phyloP scores from a whole-genome alignment of 1,140 invertebrate genomes.

The Branchinecta lynchi region DNA sequence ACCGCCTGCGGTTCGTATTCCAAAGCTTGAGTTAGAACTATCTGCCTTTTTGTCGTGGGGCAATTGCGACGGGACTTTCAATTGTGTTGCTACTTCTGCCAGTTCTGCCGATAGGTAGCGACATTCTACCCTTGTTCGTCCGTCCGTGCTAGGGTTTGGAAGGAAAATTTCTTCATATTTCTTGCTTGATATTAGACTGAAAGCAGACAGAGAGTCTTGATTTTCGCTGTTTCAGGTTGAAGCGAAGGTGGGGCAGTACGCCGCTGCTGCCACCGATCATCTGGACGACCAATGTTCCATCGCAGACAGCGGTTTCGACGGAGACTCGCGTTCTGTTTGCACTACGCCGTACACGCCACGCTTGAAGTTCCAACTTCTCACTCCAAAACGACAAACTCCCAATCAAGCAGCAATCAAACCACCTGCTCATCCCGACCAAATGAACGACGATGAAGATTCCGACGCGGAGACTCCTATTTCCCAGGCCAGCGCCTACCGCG shows the following conservation, averaged over 20 bases:
- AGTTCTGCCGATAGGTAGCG: too few relatives aligned
- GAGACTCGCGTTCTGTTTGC: neutral
- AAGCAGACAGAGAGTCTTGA: too few relatives aligned
- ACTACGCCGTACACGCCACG: neutral
- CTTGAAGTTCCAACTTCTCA: neutral
- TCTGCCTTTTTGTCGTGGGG: too few relatives aligned
- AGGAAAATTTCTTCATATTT: too few relatives aligned
- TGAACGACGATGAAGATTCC: neutral
- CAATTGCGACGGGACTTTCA: too few relatives aligned
- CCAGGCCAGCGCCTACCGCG: neutral
- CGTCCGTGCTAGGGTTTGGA: too few relatives aligned
- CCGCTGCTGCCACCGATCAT: neutral
- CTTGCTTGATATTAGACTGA: too few relatives aligned
- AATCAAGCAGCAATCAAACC: neutral
- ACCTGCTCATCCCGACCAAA: neutral
- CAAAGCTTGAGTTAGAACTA: too few relatives aligned
- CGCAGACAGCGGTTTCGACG: neutral
- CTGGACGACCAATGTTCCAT: neutral
- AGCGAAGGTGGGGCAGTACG: neutral
- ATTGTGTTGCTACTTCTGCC: too few relatives aligned
- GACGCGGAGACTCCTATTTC: neutral
- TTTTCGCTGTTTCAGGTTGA: neutral
- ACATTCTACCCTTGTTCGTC: too few relatives aligned
- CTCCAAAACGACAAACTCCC: neutral
- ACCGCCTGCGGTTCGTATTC: too few relatives aligned